phyloP scores from a whole-genome alignment of 2,113 vertebrate species.

The Campylomormyrus tamandua region DNA sequence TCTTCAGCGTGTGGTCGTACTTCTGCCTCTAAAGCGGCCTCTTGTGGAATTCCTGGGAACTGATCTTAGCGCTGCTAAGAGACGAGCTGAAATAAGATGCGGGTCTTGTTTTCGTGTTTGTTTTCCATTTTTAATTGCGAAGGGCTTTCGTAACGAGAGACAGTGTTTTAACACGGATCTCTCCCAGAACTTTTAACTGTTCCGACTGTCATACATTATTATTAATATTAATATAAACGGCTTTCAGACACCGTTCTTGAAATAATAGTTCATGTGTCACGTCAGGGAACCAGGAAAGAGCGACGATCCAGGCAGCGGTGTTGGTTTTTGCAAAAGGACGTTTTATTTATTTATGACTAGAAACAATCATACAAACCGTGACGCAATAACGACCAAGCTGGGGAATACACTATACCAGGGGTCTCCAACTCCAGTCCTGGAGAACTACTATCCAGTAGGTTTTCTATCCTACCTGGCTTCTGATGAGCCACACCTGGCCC shows the following conservation, averaged over 20 bases:
- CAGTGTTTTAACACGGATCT: background rate
- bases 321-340: background rate
- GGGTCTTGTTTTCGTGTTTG: background rate
- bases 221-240: background rate
- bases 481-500: no score
- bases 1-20: background rate
- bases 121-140: background rate
- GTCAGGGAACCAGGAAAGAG: background rate
- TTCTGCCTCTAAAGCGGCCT: background rate
- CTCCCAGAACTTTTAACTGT: background rate
- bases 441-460: no score
- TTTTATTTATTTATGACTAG: background rate
- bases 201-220: background rate
- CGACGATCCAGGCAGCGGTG: background rate
- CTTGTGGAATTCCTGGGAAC: constrained; percentile 7
- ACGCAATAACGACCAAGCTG: background rate
- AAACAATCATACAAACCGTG: background rate
- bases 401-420: background rate
- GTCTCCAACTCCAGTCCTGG: no score
- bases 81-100: background rate
- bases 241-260: background rate
- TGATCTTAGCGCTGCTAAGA: background rate
- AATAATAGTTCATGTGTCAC: background rate
- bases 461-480: no score
- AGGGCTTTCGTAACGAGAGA: background rate